Evolutionary conservation across 2,113 vertebrate genomes (phyloP), one percentile per base, ranked within the genome.

Genomic region (Anolis carolinensis): DNA sequence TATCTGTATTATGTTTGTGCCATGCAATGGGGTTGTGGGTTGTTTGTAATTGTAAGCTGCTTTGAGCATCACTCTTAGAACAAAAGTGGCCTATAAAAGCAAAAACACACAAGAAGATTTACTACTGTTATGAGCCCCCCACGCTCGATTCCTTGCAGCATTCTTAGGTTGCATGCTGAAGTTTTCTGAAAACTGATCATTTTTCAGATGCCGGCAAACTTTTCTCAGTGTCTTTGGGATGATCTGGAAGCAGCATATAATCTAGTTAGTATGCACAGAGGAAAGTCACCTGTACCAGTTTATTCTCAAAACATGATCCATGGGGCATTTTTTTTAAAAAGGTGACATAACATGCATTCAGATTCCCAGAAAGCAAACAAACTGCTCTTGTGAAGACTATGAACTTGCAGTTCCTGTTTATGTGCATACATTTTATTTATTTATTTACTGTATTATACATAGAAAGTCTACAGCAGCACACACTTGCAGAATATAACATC

Each of bases 371-470:
- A 32, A 82, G 79, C 85, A 39, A 62, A 30, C 75, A 65, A 59
- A 50, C 0, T 72, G n/a, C 86, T 88, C 62, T 59, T 90, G 86
- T 89, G 83, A 78, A 83, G 91, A 84, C 80, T 89, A 84, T 84
- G 83, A 78, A 90, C 92, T 85, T 90, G 86, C 90, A 92, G 84
- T 92, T 91, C 91, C 87, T 70, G 92, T 86, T 82, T 85, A 83
- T 83, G 71, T 89, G 91, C 89, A n/a, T n/a, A n/a, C n/a, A n/a
- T n/a, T n/a, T n/a, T n/a, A n/a, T n/a, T n/a, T n/a, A n/a, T n/a
- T n/a, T n/a, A n/a, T n/a, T n/a, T n/a, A n/a, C n/a, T n/a, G n/a
- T n/a, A n/a, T 93, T 0, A 0, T 88, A 81, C 83, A 94, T 93
- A 90, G 87, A 90, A 73, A 62, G 32, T 27, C 59, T 73, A 91